Percentiles rank a stretch among this genome's conserved stretches.
Evolutionary conservation across 2,113 vertebrate species (phyloP).

Genomic region (Emydura subglobosa): DNA sequence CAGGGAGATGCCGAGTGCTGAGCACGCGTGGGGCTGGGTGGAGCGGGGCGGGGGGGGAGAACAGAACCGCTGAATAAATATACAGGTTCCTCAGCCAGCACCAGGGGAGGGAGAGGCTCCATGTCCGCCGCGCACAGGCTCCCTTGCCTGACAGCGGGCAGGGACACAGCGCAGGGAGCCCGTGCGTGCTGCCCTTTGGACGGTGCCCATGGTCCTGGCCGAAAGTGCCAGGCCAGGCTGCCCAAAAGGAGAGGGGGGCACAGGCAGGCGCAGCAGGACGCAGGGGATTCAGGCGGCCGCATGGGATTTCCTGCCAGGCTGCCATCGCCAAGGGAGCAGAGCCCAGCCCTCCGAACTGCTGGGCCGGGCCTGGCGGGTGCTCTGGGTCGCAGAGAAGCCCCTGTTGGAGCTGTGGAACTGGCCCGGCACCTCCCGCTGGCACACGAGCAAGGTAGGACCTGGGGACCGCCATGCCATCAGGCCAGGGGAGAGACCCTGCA

Average conservation of each 20-base stretch:
- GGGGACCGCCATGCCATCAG: not conserved
- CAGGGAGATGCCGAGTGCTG: slow-evolving; percentile 32
- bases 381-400: not conserved
- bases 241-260: not conserved
- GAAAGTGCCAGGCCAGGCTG: not conserved
- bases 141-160: not conserved
- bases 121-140: not conserved
- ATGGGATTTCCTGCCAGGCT: not conserved
- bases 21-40: slow-evolving; percentile 1
- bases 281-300: not conserved
- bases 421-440: not conserved
- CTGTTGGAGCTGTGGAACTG: not conserved
- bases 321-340: not conserved
- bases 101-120: not conserved
- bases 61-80: slow-evolving; percentile 80
- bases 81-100: slow-evolving; percentile 79
- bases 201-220: not conserved
- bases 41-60: not conserved
- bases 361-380: not conserved
- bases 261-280: not conserved
- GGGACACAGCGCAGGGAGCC: not conserved
- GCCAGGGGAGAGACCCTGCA: not conserved
- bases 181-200: not conserved
- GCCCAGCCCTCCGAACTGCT: no score
- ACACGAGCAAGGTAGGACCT: not conserved